phyloP scores from a whole-genome alignment of 2,888 invertebrate genomes.

The Callyntrura guangdongensis region DNA sequence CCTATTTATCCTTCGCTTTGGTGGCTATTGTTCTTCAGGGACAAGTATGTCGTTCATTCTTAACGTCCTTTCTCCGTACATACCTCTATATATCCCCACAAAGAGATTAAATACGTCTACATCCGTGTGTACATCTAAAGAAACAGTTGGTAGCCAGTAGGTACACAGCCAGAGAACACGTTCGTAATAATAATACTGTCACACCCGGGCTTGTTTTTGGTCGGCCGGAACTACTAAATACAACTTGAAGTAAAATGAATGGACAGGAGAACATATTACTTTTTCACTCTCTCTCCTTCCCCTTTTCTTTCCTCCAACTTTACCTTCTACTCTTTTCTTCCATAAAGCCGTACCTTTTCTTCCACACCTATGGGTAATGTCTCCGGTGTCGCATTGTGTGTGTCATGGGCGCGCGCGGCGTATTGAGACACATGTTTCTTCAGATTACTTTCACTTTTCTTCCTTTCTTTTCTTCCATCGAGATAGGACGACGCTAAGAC shows the following conservation, averaged over 20 bases:
- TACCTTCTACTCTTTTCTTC: constrained; percentile 7
- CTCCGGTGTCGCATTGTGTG: background rate
- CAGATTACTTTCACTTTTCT: constrained; percentile 42
- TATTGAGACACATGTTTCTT: constrained; percentile 41
- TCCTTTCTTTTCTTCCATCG: background rate
- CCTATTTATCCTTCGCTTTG: constrained; percentile 85
- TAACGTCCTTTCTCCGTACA: constrained; percentile 8
- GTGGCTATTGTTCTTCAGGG: constrained; percentile 84
- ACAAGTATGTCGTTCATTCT: constrained; percentile 74
- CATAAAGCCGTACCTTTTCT: constrained; percentile 43
- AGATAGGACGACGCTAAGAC: background rate
- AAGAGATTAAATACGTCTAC: background rate
- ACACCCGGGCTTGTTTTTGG: constrained; percentile 41
- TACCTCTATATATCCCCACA: background rate
- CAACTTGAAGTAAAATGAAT: constrained; percentile 71
- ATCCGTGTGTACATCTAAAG: background rate
- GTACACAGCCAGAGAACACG: background rate
- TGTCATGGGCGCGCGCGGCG: background rate
- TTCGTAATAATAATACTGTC: constrained; percentile 38
- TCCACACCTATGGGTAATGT: constrained; percentile 42
- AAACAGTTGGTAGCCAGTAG: background rate
- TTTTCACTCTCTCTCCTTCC: background rate
- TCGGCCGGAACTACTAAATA: constrained; percentile 65
- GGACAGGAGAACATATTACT: constrained; percentile 62
- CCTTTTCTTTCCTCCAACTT: background rate